Evolutionary conservation across 2,113 vertebrate genomes (phyloP).

Genomic region (Anarhynchus alexandrinus): DNA sequence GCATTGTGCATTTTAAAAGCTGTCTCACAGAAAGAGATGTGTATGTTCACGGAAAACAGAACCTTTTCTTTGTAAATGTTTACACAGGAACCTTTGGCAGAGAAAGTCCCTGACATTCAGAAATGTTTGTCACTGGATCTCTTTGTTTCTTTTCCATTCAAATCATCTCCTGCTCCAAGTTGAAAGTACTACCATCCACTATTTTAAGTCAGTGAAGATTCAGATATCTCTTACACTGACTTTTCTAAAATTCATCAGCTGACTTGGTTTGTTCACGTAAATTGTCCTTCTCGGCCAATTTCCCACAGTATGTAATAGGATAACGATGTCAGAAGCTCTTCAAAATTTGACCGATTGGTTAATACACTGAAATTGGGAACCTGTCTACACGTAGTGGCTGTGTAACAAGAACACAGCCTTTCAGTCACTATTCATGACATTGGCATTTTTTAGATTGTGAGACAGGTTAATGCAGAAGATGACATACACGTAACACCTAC

Average conservation of each 20-base stretch:
- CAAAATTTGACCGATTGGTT: background rate
- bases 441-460: background rate
- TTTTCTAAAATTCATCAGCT: background rate
- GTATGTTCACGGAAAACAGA: background rate
- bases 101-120: background rate
- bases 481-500: background rate
- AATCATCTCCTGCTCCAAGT: background rate
- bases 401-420: background rate
- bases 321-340: background rate
- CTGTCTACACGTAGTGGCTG: background rate
- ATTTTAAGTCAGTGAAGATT: background rate
- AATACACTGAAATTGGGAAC: background rate
- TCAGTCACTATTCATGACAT: background rate
- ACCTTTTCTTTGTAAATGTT: background rate
- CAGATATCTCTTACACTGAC: background rate
- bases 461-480: background rate
- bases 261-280: background rate
- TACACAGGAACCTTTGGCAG: background rate
- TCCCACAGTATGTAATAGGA: background rate
- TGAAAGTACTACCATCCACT: background rate
- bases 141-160: slow-evolving; percentile 15
- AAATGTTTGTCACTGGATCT: background rate
- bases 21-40: background rate
- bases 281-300: background rate
- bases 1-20: background rate